Conservation (phyloP, 2,888 invertebrate species). For the Mesoligia furuncula region DNA sequence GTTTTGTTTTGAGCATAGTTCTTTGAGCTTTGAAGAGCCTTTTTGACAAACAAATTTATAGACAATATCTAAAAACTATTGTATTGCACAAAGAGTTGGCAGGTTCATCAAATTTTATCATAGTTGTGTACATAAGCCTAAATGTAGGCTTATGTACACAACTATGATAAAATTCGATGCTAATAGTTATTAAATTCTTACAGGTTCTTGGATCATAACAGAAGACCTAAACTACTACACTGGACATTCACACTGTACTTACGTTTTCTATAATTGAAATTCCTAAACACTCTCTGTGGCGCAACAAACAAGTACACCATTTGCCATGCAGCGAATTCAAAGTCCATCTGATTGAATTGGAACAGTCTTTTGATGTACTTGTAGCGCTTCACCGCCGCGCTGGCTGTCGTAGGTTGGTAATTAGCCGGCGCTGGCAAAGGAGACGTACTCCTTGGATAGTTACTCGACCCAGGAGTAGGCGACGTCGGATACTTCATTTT, state of each 20-base stretch:
- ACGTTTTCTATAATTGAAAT: conserved; percentile 99
- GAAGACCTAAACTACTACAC: background rate
- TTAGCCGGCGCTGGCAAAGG: conserved; percentile 93
- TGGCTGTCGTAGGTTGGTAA: conserved; percentile 92
- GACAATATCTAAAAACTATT: background rate
- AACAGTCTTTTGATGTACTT: conserved; percentile 96
- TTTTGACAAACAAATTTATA: no score
- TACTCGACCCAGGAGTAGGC: conserved; percentile 86
- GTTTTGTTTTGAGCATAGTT: background rate
- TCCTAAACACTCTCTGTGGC: conserved; percentile 99
- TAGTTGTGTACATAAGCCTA: background rate
- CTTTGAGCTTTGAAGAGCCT: background rate
- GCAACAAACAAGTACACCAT: conserved; percentile 98
- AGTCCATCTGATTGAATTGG: conserved; percentile 99
- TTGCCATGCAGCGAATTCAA: conserved; percentile 99
- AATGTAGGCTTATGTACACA: no score
- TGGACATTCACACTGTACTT: conserved; percentile 79
- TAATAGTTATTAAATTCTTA: background rate
- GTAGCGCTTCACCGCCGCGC: conserved; percentile 96
- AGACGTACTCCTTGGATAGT: conserved; percentile 90
- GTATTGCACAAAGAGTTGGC: background rate
- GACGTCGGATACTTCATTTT: conserved; percentile 92
- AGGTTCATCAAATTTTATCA: background rate
- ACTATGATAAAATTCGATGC: no score
- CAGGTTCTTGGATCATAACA: background rate